These are phyloP conservation scores for Plebejus anna DNA, from an alignment of 2,888 invertebrate species.

Conservation along the genomic window DNA sequence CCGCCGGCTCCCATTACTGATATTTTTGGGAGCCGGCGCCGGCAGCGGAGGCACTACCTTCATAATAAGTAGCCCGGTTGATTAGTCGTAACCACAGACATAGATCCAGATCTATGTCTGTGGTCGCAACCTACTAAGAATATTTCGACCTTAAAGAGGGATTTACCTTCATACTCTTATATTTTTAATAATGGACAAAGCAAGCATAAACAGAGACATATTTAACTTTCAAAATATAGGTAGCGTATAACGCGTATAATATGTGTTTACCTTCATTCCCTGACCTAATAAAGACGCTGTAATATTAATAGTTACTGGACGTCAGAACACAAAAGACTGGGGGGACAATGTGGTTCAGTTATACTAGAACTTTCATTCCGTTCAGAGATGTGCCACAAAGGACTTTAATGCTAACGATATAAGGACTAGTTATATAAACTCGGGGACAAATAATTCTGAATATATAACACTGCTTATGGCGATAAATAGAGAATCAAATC, in stretches of 20 bases:
- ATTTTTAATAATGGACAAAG: not conserved
- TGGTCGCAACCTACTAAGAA: too few relatives aligned
- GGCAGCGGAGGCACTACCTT: too few relatives aligned
- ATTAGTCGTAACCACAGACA: too few relatives aligned
- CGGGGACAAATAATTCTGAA: not conserved
- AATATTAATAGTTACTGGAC: conserved; percentile 25
- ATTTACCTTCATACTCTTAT: not conserved
- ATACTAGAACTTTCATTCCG: not conserved
- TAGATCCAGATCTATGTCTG: too few relatives aligned
- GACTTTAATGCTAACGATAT: not conserved
- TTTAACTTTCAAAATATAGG: not conserved
- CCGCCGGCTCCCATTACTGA: too few relatives aligned
- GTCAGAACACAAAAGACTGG: conserved; percentile 13
- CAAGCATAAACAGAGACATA: not conserved
- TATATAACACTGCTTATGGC: too few relatives aligned
- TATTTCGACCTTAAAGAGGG: not conserved
- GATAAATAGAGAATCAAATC: not conserved
- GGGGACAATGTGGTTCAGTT: not conserved
- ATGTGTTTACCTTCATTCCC: not conserved
- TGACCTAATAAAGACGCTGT: conserved; percentile 21
- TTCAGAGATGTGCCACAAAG: not conserved
- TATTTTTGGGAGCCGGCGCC: too few relatives aligned
- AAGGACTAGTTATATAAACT: not conserved
- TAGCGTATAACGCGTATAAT: not conserved
- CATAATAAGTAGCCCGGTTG: too few relatives aligned